Base-by-base conservation (phyloP, 1,140 invertebrate species). In the Camponotus pennsylvanicus region DNA sequence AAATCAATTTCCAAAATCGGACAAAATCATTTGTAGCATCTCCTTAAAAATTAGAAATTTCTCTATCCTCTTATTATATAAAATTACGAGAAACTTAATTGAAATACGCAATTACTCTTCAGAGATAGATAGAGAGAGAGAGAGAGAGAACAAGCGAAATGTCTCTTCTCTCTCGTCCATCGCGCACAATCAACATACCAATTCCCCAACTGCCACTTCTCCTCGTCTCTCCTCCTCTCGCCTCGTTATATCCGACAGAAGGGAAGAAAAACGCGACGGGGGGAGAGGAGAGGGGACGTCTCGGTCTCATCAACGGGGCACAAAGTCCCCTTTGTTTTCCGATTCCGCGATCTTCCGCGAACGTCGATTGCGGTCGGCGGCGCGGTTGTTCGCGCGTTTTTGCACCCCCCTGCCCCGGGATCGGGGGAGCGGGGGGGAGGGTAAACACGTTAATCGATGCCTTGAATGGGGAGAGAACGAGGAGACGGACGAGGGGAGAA, bases 251-350 rank as follows among this genome's bases (percentile, higher is more conserved):
- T 75, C 67, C 80, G n/a, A 52, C 40, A 37, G 61, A 82, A 70
- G 64, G 40, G 40, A 63, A 52, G 15, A 61, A 82, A 57, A 34
- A 85, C 57, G 27, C 8, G 27, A 27, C 27, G 27, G 67, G 18
- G 0, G n/a, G 18, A 21, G 45, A 18, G 42, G 73, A 69, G 61
- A 75, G 15, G 67, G 84, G 70, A 63, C 86, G 70, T 87, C 89
- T 76, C 86, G 77, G 71, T 85, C 80, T 87, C 88, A 87, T 89
- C 89, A 89, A 9, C 88, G 80, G 42, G 37, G 77, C 86, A 90
- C 88, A 88, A 79, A 86, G 89, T 88, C 86, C 80, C 63, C 89
- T 88, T 90, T 90, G 89, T 90, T 87, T 90, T 86, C 73, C 67
- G 61, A 79, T 66, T 64, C 66, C 76, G 69, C 86, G 89, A 88